These are phyloP conservation scores for Lamproptera curius DNA, from an alignment of 2,888 invertebrate species.

Conservation along the genomic window DNA sequence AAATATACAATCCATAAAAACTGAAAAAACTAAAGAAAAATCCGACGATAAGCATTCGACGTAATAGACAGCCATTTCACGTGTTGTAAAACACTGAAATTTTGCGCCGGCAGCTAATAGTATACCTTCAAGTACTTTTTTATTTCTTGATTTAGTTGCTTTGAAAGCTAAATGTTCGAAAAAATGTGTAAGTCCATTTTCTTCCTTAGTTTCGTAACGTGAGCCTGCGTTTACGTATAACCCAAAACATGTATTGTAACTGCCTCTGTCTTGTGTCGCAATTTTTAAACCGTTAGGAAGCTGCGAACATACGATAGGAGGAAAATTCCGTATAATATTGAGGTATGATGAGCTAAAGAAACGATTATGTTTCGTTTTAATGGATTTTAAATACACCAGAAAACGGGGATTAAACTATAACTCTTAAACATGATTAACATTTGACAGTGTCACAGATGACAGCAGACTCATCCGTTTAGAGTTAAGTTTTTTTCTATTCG, in stretches of 20 bases:
- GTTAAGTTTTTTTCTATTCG: no score
- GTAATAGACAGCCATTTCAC: conserved; percentile 97
- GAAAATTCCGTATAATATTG: conserved; percentile 80
- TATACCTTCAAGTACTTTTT: conserved; percentile 90
- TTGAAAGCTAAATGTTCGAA: conserved; percentile 63
- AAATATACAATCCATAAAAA: conserved; percentile 95
- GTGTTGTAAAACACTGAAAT: conserved; percentile 95
- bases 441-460: no score
- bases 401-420: no score
- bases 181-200: conserved; percentile 60
- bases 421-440: no score
- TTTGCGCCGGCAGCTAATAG: conserved; percentile 97
- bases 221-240: conserved; percentile 56
- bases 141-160: conserved; percentile 86
- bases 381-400: no score
- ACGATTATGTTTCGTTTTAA: no score
- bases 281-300: conserved; percentile 91
- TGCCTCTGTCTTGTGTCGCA: conserved; percentile 94
- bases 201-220: conserved; percentile 45
- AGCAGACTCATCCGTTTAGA: no score
- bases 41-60: conserved; percentile 95
- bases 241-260: conserved; percentile 67
- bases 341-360: neutral
- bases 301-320: conserved; percentile 87
- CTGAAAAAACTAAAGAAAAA: conserved; percentile 91